Base-by-base conservation (phyloP, 2,888 invertebrate genomes). In the Lagria hirta region DNA sequence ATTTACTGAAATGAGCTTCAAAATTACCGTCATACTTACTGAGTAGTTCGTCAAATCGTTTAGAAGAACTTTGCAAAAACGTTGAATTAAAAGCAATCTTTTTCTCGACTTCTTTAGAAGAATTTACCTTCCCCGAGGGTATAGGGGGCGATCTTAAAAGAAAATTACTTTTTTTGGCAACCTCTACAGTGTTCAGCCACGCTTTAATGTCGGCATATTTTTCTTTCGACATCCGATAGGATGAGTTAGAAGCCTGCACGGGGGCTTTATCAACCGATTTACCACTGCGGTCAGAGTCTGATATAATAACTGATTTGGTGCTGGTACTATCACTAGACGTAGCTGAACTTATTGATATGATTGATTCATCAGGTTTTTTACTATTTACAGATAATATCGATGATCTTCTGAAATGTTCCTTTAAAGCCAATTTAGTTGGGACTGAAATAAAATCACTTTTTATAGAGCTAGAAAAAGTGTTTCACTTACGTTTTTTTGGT, bases 361-460 rank as follows among this genome's bases (percentile, higher is more conserved):
- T 38, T 13, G 48, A 45, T 26, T 41, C 36, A 11, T 45, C 20
- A 11, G 2, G 13, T 3, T 18, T 14, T 7, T 21, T n/a, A 28
- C 24, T 15, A 4, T 22, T 14, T 30, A 16, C 22, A 8, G n/a
- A 6, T 12, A 21, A 7, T 6, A 18, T 41, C 13, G 58, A 53
- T 12, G 65, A 68, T 43, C 58, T 55, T 45, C 66, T 54, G 23
- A 69, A 49, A 44, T 62, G 55, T 38, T 57, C 64, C 45, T 58
- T 68, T 27, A 66, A 45, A 13, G 66, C 61, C 41, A 69, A 57
- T 47, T 55, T 57, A 16, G 61, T 58, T 15, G 61, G 60, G 30
- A 51, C 65, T 66, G 41, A 29, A 60, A 59, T 41, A 41, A 37
- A 33, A 18, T 1, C 29, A 15, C 7, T 34, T 15, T 33, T 16